Conservation (phyloP, 2,888 invertebrate species). For the Pseudococcus viburni region DNA sequence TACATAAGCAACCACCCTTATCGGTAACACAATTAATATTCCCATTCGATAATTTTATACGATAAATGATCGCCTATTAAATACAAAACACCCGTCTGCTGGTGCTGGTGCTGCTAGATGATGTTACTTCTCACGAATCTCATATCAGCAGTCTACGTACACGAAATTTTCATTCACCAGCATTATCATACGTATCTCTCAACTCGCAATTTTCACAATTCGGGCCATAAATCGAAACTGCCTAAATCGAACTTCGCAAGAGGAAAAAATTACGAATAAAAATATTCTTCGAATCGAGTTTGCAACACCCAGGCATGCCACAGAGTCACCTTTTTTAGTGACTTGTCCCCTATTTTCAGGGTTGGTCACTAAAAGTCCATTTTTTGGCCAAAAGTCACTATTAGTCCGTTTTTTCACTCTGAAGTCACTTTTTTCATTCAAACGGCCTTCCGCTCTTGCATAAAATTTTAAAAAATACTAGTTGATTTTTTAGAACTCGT, state of each 20-base stretch:
- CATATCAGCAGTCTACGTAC: too few species aligned
- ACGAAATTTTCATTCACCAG: too few species aligned
- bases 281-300: neutral
- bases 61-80: constrained; percentile 23
- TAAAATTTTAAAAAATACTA: too few species aligned
- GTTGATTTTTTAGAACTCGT: too few species aligned
- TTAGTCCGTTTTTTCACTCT: too few species aligned
- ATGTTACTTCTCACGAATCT: constrained; percentile 13
- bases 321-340: too few species aligned
- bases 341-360: too few species aligned
- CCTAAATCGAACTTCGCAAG: constrained; percentile 1
- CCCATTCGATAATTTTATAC: constrained; percentile 34
- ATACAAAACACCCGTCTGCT: constrained; percentile 38
- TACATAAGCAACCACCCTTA: constrained; percentile 42
- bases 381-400: too few species aligned
- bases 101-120: neutral
- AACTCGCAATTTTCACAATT: neutral
- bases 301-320: too few species aligned
- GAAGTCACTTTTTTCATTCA: too few species aligned
- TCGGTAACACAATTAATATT: constrained; percentile 33
- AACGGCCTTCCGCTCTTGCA: too few species aligned
- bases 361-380: too few species aligned
- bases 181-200: neutral
- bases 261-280: constrained; percentile 28
- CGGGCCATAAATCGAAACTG: neutral